Conservation (phyloP, 2,113 vertebrate genomes). For the Dicrurus megarhynchus region DNA sequence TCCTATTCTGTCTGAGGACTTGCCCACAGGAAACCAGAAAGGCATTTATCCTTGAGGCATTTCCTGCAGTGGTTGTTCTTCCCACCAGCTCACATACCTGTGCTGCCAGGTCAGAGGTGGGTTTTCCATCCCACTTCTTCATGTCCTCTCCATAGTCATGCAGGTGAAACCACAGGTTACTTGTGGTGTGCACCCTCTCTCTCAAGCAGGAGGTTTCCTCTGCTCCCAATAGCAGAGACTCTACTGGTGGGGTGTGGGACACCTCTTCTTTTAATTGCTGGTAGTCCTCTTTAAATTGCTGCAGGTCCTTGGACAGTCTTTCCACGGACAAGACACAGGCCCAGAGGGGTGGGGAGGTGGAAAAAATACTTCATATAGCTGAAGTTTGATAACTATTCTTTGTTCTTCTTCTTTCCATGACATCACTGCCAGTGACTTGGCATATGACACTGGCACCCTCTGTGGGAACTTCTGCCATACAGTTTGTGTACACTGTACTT, state of each 20-base stretch:
- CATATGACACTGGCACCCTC: too few relatives aligned
- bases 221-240: not conserved
- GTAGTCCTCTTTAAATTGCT: not conserved
- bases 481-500: not conserved
- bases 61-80: not conserved
- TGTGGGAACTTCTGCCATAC: not conserved
- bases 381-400: not conserved
- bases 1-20: not conserved
- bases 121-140: not conserved
- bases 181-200: not conserved
- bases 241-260: not conserved
- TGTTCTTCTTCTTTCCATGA: not conserved
- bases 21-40: not conserved
- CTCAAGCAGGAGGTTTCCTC: not conserved
- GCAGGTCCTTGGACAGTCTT: not conserved
- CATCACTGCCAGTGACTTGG: not conserved
- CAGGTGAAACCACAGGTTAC: not conserved
- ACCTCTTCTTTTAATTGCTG: not conserved
- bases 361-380: not conserved
- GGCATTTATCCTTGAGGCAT: not conserved
- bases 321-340: not conserved
- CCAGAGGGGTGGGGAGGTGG: fast-evolving
- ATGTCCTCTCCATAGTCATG: not conserved
- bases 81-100: not conserved
- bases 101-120: not conserved